A percentile compares a stretch with the other conserved stretches of the same genome.
Conservation (phyloP, 2,113 vertebrate species). For the Colinus virginianus region DNA sequence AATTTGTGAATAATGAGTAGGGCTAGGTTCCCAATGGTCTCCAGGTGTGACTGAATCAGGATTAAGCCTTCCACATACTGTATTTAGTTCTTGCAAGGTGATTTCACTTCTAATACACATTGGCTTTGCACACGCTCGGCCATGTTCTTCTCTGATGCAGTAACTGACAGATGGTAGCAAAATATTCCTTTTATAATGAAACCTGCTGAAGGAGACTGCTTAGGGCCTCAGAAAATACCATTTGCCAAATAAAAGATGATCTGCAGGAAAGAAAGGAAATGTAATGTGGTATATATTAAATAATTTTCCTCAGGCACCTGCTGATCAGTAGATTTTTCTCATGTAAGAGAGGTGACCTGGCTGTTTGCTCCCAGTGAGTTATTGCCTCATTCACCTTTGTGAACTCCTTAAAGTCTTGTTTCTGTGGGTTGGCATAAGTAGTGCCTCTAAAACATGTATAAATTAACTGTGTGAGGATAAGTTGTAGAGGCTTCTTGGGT, state of each 20-base stretch:
- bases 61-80: constrained; percentile 18
- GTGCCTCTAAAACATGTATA: not conserved
- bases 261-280: constrained; percentile 22
- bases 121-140: constrained; percentile 3
- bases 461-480: not conserved
- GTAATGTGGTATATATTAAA: not conserved
- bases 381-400: constrained; percentile 1
- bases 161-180: constrained; percentile 63
- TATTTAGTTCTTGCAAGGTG: constrained; percentile 39
- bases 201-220: constrained; percentile 36
- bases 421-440: not conserved
- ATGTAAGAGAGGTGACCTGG: not conserved
- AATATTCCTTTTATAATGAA: constrained; percentile 57
- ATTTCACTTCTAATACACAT: constrained; percentile 13
- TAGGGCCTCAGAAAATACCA: constrained; percentile 21
- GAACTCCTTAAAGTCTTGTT: not conserved
- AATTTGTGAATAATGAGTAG: constrained; percentile 17
- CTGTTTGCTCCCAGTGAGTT: not conserved
- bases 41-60: constrained; percentile 52
- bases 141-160: constrained; percentile 11
- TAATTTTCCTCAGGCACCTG: constrained; percentile 17
- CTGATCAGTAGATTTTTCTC: constrained; percentile 11
- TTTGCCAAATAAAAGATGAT: constrained; percentile 42
- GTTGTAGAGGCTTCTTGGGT: not conserved
- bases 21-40: not conserved